phyloP scores from a whole-genome alignment of 2,113 vertebrate genomes.

The Megaceryle maxima region DNA sequence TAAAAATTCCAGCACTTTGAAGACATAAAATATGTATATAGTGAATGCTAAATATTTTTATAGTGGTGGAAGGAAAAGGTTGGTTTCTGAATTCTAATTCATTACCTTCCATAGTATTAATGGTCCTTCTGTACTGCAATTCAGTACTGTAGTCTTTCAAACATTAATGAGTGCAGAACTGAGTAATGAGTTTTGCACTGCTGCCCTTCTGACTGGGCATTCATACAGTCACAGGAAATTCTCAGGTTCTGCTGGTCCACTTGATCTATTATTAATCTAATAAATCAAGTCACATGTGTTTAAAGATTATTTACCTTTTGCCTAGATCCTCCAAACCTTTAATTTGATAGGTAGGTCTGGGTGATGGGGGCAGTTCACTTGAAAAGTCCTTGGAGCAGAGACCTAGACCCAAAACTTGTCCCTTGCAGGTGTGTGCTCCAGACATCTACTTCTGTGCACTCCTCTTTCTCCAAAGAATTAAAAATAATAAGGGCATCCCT shows the following conservation, averaged over 20 bases:
- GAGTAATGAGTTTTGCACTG: constrained; percentile 18
- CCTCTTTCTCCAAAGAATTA: background rate
- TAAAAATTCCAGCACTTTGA: background rate
- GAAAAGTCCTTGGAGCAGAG: background rate
- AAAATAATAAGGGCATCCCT: background rate
- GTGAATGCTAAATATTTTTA: constrained; percentile 44
- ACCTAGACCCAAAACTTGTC: background rate
- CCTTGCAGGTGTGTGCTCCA: background rate
- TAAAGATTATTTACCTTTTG: background rate
- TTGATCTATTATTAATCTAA: background rate
- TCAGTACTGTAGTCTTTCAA: constrained; percentile 4
- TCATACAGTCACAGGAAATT: background rate
- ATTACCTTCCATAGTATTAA: background rate
- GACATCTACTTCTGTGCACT: background rate
- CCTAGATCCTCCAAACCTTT: background rate
- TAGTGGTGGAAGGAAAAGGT: constrained; percentile 12
- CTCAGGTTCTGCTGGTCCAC: background rate
- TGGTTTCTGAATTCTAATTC: constrained; percentile 23
- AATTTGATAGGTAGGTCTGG: background rate
- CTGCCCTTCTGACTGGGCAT: background rate
- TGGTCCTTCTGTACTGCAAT: background rate
- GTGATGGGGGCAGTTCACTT: background rate
- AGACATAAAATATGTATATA: constrained; percentile 25
- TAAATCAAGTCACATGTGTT: background rate
- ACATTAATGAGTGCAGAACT: constrained; percentile 16